phyloP scores from a whole-genome alignment of 2,113 vertebrate genomes.

The Vanacampus margaritifer region DNA sequence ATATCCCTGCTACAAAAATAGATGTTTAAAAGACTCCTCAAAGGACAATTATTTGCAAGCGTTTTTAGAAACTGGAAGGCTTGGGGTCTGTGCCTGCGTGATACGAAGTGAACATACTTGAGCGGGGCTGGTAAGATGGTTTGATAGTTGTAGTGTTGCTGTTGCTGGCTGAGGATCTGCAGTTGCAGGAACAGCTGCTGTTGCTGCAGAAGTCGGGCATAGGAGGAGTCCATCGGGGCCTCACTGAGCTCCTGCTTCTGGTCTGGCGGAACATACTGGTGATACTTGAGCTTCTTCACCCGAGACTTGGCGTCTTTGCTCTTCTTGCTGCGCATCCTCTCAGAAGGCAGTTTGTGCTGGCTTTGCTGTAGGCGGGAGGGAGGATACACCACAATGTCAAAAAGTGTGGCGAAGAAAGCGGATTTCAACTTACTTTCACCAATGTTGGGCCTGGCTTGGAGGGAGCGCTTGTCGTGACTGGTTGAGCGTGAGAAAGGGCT shows the following conservation, averaged over 20 bases:
- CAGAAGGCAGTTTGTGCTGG: conserved; percentile 84
- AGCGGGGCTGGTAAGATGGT: conserved; percentile 63
- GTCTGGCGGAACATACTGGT: conserved; percentile 97
- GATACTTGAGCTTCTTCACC: conserved; percentile 96
- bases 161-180: conserved; percentile 97
- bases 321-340: conserved; percentile 95
- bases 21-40: not conserved
- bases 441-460: conserved; percentile 82
- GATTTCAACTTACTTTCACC: conserved; percentile 79
- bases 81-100: not conserved
- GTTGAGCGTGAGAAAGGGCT: conserved; percentile 51
- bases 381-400: not conserved
- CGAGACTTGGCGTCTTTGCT: conserved; percentile 87
- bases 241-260: conserved; percentile 91
- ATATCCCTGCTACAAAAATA: not conserved
- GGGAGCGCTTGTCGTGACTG: conserved; percentile 63
- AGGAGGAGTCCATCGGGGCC: conserved; percentile 93
- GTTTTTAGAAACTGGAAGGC: not conserved
- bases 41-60: not conserved
- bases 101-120: conserved; percentile 43
- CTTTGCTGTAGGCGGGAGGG: conserved; percentile 78
- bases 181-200: conserved; percentile 98
- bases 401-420: not conserved
- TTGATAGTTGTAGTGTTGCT: conserved; percentile 84
- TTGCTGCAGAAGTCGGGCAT: conserved; percentile 92